Conservation (phyloP, 2,797 vertebrate species). For the Bovichtus diacanthus region DNA sequence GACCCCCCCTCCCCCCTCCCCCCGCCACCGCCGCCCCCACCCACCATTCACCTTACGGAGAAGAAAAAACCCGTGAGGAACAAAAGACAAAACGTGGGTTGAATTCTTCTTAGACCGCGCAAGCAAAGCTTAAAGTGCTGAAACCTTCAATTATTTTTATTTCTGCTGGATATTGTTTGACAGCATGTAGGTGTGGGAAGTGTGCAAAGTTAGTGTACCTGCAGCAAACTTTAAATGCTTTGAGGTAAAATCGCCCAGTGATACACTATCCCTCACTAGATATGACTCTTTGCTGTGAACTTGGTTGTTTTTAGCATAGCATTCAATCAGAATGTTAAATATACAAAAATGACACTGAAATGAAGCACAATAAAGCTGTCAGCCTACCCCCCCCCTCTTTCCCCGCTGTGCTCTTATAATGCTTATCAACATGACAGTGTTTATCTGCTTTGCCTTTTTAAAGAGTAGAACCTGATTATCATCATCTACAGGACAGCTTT, state of each 20-base stretch:
- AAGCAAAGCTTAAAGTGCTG: conserved; percentile 28
- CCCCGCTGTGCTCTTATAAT: conserved; percentile 36
- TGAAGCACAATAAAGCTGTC: conserved; percentile 2
- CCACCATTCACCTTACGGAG: conserved; percentile 34
- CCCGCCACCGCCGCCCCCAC: conserved; percentile 27
- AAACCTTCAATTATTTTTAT: conserved; percentile 33
- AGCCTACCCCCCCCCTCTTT: background rate
- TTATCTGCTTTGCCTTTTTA: conserved; percentile 72
- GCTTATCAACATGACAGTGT: conserved; percentile 38
- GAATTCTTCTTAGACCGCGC: conserved; percentile 39
- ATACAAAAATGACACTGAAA: background rate
- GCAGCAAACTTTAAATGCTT: conserved; percentile 27
- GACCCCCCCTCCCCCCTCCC: conserved; percentile 11
- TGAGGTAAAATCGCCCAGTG: conserved; percentile 5
- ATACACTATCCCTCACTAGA: background rate
- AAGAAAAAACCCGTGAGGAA: conserved; percentile 7
- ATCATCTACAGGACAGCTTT: conserved; percentile 52
- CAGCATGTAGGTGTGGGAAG: conserved; percentile 38
- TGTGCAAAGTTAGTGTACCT: conserved; percentile 29
- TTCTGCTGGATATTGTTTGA: conserved; percentile 42
- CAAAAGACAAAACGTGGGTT: conserved; percentile 39
- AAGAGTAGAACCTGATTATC: conserved; percentile 68
- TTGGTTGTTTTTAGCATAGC: background rate
- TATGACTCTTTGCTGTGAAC: background rate
- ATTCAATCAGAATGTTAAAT: background rate